Evolutionary conservation across 2,888 invertebrate species (phyloP).

Genomic region (Rhingia rostrata): DNA sequence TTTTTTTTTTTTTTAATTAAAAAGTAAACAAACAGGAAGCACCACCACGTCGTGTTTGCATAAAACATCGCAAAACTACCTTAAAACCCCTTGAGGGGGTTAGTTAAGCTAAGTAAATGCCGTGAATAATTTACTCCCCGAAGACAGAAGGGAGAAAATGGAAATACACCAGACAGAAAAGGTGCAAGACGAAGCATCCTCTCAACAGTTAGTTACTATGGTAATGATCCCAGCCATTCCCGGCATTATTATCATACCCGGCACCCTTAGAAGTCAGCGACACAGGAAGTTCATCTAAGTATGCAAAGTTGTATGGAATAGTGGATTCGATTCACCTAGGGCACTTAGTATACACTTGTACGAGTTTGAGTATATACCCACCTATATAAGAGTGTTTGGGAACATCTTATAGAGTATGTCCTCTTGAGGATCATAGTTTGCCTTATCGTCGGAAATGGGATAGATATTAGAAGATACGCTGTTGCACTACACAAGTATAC

Average conservation of each 20-base stretch:
- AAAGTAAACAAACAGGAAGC: constrained; percentile 55
- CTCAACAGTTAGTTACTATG: constrained; percentile 19
- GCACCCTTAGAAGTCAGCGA: constrained; percentile 30
- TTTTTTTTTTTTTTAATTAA: constrained; percentile 60
- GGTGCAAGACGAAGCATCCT: constrained; percentile 38
- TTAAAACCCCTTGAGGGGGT: neutral
- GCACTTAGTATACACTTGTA: constrained; percentile 55
- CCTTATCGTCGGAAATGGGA: constrained; percentile 2
- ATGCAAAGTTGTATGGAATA: constrained; percentile 6
- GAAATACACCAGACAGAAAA: constrained; percentile 31
- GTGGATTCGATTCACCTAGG: constrained; percentile 59
- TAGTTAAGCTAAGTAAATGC: constrained; percentile 44
- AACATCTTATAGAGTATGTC: constrained; percentile 6
- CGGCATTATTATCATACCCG: constrained; percentile 12
- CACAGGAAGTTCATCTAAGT: constrained; percentile 57
- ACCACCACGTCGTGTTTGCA: constrained; percentile 38
- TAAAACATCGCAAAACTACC: constrained; percentile 33
- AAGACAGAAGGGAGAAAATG: constrained; percentile 10
- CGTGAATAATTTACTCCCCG: constrained; percentile 55
- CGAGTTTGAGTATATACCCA: constrained; percentile 39
- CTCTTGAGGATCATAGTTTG: neutral
- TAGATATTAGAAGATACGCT: neutral
- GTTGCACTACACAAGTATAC: constrained; percentile 47
- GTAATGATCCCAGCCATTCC: constrained; percentile 14
- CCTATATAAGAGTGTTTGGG: constrained; percentile 3